Evolutionary conservation across 1,140 invertebrate genomes (phyloP).

Genomic region (Battus philenor): DNA sequence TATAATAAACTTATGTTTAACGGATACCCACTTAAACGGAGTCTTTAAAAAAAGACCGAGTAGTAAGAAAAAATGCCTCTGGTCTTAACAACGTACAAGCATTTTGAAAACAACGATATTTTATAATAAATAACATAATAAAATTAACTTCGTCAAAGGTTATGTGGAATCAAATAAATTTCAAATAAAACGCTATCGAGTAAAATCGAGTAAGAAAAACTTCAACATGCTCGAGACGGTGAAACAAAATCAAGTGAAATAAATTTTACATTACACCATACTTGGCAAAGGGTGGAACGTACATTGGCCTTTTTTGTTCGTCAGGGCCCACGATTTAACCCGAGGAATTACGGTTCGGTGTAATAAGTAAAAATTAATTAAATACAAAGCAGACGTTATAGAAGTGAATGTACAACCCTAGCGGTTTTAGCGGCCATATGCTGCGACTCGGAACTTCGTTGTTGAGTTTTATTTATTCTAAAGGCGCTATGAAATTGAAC

Average conservation of each 20-base stretch:
- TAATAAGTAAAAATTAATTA: constrained; percentile 13
- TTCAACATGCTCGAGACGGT: neutral
- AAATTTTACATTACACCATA: neutral
- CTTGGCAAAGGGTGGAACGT: neutral
- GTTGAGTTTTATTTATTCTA: constrained; percentile 34
- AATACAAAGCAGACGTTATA: constrained; percentile 7
- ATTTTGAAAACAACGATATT: too few species aligned
- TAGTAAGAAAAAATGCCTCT: too few species aligned
- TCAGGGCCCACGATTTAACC: too few species aligned
- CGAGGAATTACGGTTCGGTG: neutral
- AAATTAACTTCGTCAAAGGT: too few species aligned
- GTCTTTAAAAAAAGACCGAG: too few species aligned
- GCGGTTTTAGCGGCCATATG: constrained; percentile 21
- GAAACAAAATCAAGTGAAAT: neutral
- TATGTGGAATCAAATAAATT: neutral
- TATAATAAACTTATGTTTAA: too few species aligned
- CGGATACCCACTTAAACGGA: too few species aligned
- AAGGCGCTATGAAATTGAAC: constrained; percentile 31
- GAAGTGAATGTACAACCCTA: constrained; percentile 20
- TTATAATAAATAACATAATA: too few species aligned
- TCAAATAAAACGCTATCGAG: neutral
- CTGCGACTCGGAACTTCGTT: constrained; percentile 25
- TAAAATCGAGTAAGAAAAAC: neutral
- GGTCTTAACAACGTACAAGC: too few species aligned
- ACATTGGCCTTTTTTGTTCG: too few species aligned